A percentile compares a stretch with the other conserved stretches of the same genome.
These are phyloP conservation scores for Prunella fulvescens DNA, from an alignment of 2,113 vertebrate genomes.

Conservation along the genomic window DNA sequence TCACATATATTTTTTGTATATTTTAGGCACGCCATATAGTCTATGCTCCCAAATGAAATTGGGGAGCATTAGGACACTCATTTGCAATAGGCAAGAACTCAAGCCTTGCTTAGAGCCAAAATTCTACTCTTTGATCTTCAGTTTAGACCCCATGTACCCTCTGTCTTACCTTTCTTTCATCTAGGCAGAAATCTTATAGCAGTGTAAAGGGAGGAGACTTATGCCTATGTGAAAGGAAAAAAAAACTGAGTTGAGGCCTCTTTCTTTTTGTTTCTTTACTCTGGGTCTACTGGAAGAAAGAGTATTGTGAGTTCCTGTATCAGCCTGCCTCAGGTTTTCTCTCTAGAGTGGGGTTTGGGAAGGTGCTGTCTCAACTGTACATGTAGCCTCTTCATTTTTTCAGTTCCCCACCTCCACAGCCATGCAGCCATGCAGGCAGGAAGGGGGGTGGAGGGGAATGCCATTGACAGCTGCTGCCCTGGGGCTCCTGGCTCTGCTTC, in stretches of 20 bases:
- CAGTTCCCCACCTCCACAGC: background rate
- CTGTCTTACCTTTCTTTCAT: background rate
- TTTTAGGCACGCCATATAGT: background rate
- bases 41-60: background rate
- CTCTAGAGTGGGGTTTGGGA: background rate
- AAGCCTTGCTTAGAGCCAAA: background rate
- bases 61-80: background rate
- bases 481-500: constrained; percentile 6
- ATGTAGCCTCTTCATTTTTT: background rate
- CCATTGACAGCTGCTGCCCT: constrained; percentile 43
- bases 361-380: background rate
- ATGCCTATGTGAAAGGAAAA: background rate
- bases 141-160: background rate
- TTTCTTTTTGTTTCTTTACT: background rate
- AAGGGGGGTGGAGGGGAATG: constrained; percentile 47
- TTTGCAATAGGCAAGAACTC: background rate
- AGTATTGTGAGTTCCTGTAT: accelerated
- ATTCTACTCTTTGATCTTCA: background rate
- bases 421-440: background rate
- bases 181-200: background rate
- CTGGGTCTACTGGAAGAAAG: background rate
- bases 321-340: background rate
- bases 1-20: background rate
- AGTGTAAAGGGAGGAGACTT: background rate
- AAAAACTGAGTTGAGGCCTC: background rate